Evolutionary conservation across 2,113 vertebrate genomes (phyloP).

Genomic region (Choloepus hoffmanni): DNA sequence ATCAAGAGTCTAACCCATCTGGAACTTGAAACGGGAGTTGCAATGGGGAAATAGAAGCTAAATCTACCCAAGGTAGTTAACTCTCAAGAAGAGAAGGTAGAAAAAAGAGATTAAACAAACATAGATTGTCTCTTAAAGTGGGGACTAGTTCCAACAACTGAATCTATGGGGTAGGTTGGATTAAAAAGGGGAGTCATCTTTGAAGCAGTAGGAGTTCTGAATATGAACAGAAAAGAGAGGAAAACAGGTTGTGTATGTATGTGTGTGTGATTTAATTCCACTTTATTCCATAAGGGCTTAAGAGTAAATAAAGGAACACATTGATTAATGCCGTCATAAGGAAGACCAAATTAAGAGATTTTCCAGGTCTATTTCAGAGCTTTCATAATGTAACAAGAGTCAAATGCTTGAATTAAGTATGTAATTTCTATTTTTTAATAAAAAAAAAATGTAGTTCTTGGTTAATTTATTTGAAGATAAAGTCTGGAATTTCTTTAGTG

Average conservation of each 20-base stretch:
- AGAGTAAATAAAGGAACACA: not conserved
- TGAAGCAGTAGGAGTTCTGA: not conserved
- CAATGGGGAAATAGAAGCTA: not conserved
- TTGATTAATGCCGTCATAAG: not conserved
- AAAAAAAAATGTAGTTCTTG: not conserved
- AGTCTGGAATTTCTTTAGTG: not conserved
- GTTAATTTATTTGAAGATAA: slow-evolving; percentile 19
- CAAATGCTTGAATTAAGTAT: not conserved
- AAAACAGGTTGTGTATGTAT: too few relatives aligned
- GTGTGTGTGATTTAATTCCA: not conserved
- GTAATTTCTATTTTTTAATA: not conserved
- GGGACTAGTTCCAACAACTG: not conserved
- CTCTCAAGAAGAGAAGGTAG: not conserved
- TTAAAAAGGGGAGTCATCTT: not conserved
- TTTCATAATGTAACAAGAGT: not conserved
- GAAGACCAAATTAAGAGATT: not conserved
- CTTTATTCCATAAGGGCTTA: not conserved
- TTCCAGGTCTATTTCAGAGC: not conserved
- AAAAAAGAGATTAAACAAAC: not conserved
- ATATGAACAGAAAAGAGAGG: not conserved
- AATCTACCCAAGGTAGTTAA: not conserved
- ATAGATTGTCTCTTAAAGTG: not conserved
- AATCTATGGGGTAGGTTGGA: not conserved
- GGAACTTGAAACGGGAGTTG: not conserved
- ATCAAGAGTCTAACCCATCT: slow-evolving; percentile 40